Base-by-base conservation (phyloP, 2,888 invertebrate species). In the Neuroscelio doddi region DNA sequence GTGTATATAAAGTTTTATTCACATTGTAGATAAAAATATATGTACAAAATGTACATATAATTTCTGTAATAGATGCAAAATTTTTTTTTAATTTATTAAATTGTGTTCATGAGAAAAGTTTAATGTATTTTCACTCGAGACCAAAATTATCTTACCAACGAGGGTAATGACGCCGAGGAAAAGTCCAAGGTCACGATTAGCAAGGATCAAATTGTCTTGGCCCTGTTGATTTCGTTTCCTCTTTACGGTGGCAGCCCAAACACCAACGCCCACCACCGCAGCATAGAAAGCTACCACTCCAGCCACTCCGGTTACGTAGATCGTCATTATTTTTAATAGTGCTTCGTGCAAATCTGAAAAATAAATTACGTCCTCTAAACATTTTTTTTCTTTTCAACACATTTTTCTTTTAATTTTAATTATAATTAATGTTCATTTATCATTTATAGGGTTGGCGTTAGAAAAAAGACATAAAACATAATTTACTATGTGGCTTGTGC, bases 91-190 rank as follows among this genome's bases (percentile, higher is more conserved):
- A 30, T 10, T 10, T 4, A 7, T 10, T 30, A 30, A n/a, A 7
- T 8, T 7, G 27, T 27, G 27, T 27, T 27, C 8, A 8, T 27
- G 8, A 10, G 10, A 30, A 30, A 30, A 10, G 8, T 30, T 30
- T 9, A 30, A 30, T n/a, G 3, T 9, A 30, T 2, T 3, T 8
- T 30, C 8, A 2, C 10, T 30, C 10, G n/a, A 27, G n/a, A 12
- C 15, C 7, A 39, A 4, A 4, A n/a, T 39, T 4, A 49, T 65
- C 80, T 84, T 76, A 90, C 91, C 91, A 70, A 90, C 90, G 86
- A 92, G 90, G 0, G 92, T 91, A 80, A 91, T 90, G 52, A 90
- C 87, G 12, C 91, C 92, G 10, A 92, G 90, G 59, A 90, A 81
- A 10, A 90, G 81, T 8, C 91, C 88, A 61, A 92, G 89, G 74